phyloP scores from a whole-genome alignment of 2,888 invertebrate species.

The Brachylomia viminalis region DNA sequence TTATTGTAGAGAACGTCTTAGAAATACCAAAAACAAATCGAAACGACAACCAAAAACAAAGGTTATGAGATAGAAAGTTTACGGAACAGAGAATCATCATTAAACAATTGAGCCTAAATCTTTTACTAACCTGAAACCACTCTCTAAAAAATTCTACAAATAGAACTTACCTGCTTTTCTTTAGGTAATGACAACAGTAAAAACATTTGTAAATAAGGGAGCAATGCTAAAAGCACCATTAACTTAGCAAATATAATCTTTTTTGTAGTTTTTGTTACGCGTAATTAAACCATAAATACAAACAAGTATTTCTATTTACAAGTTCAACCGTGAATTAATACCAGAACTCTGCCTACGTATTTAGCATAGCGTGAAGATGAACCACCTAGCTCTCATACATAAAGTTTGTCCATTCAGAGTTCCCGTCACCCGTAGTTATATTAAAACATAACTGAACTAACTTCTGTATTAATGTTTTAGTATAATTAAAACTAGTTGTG shows the following conservation, averaged over 20 bases:
- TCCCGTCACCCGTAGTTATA: conserved; percentile 48
- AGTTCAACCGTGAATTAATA: conserved; percentile 23
- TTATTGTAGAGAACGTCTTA: neutral
- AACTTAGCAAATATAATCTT: neutral
- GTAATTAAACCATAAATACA: conserved; percentile 15
- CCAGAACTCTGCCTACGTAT: conserved; percentile 30
- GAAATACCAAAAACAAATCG: neutral
- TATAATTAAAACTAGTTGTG: conserved; percentile 51
- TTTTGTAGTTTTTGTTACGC: neutral
- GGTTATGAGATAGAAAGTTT: neutral
- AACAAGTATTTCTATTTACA: conserved; percentile 31
- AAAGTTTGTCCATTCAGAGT: conserved; percentile 52
- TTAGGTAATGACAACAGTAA: neutral
- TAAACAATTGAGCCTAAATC: neutral
- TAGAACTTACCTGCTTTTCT: neutral
- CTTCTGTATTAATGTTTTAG: conserved; percentile 37
- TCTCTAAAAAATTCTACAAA: neutral
- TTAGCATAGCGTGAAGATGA: conserved; percentile 54
- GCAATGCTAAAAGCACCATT: neutral
- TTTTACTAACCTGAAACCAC: neutral
- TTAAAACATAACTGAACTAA: conserved; percentile 54
- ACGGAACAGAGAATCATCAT: neutral
- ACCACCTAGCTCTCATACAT: conserved; percentile 43
- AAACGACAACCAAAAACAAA: neutral
- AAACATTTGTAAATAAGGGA: no score